phyloP scores from a whole-genome alignment of 2,888 invertebrate species.

The Drosophila pullipes region DNA sequence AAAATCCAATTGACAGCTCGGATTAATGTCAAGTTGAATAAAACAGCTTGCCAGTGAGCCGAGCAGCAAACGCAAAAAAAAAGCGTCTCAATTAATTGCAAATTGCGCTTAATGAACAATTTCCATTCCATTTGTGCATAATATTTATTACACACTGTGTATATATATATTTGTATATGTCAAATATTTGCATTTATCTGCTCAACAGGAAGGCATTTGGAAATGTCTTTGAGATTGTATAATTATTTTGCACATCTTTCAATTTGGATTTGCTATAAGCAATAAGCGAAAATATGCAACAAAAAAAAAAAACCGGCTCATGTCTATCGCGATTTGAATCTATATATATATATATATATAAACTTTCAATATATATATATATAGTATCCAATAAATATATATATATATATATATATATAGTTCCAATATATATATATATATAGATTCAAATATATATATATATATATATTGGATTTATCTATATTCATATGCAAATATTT shows the following conservation, averaged over 20 bases:
- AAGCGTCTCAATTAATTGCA: slow-evolving; percentile 47
- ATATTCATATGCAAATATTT: neutral
- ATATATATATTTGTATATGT: too few relatives aligned
- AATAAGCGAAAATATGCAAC: neutral
- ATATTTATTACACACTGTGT: neutral
- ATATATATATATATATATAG: neutral
- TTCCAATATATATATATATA: neutral
- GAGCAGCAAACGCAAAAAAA: neutral
- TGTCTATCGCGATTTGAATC: neutral
- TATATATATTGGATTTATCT: neutral
- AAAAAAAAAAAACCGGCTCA: neutral
- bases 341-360: neutral
- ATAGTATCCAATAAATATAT: neutral
- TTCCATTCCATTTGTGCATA: slow-evolving; percentile 24
- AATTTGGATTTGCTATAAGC: neutral
- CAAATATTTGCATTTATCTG: slow-evolving; percentile 26
- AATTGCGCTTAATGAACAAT: slow-evolving; percentile 41
- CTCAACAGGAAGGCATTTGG: neutral
- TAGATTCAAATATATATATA: too few relatives aligned
- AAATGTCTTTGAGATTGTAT: slow-evolving; percentile 1
- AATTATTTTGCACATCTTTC: neutral
- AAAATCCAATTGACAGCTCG: slow-evolving; percentile 13
- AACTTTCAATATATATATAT: neutral
- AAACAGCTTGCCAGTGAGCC: neutral
- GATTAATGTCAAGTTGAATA: slow-evolving; percentile 53